These are phyloP conservation scores for Eupithecia centaureata DNA, from an alignment of 2,888 invertebrate genomes.

Conservation along the genomic window DNA sequence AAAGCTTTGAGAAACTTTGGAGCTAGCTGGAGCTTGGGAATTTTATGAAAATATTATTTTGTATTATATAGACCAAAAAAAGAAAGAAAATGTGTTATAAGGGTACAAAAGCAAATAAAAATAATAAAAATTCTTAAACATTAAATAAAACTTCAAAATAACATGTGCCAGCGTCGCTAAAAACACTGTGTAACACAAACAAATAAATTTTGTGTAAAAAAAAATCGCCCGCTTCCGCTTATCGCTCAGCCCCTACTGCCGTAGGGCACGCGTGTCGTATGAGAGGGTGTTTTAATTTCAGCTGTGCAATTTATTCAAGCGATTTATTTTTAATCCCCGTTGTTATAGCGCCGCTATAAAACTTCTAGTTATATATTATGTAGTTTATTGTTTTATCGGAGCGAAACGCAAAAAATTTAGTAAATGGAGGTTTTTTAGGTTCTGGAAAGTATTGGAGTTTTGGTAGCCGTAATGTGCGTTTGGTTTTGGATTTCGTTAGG, in stretches of 20 bases:
- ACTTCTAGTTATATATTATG: slow-evolving; percentile 68
- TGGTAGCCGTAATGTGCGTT: neutral
- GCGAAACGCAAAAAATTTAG: slow-evolving; percentile 26
- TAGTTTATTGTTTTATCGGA: slow-evolving; percentile 44
- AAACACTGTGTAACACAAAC: too few relatives aligned
- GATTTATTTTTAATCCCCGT: slow-evolving; percentile 84
- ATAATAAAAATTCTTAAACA: too few relatives aligned
- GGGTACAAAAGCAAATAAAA: too few relatives aligned
- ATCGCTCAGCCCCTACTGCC: slow-evolving; percentile 41
- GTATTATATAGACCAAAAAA: too few relatives aligned
- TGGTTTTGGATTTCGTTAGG: neutral
- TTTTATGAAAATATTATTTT: too few relatives aligned
- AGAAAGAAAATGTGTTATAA: too few relatives aligned
- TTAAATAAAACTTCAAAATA: too few relatives aligned
- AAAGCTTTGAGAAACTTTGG: too few relatives aligned
- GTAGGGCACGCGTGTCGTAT: slow-evolving; percentile 74
- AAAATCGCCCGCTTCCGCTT: slow-evolving; percentile 48
- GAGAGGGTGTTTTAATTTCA: slow-evolving; percentile 84
- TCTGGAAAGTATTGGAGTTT: neutral
- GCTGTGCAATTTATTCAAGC: slow-evolving; percentile 84
- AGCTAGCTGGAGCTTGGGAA: too few relatives aligned
- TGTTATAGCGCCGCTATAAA: slow-evolving; percentile 82
- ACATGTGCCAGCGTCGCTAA: too few relatives aligned
- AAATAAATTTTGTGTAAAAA: too few relatives aligned
- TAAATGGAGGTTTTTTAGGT: slow-evolving; percentile 16